phyloP scores from a whole-genome alignment of 2,888 invertebrate genomes.

The Phengaris arion region DNA sequence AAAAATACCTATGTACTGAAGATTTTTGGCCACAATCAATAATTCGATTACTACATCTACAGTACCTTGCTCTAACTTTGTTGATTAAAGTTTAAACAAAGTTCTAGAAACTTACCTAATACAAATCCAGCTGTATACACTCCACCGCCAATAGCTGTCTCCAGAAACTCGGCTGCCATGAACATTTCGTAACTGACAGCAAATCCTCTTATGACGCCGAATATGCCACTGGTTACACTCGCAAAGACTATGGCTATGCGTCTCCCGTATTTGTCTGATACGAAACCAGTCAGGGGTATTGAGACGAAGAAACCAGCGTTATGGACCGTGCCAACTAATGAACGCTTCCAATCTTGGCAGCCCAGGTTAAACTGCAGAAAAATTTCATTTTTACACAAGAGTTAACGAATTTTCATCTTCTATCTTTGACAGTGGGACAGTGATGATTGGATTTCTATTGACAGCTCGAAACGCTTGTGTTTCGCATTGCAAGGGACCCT shows the following conservation, averaged over 20 bases:
- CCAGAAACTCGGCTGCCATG: conserved; percentile 79
- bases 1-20: too few species aligned
- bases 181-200: conserved; percentile 80
- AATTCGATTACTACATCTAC: too few species aligned
- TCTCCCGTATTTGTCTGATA: conserved; percentile 85
- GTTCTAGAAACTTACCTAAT: conserved; percentile 69
- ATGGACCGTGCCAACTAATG: conserved; percentile 87
- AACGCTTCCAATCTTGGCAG: conserved; percentile 86
- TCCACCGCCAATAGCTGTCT: conserved; percentile 78
- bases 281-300: conserved; percentile 83
- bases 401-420: too few species aligned
- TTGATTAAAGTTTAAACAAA: background rate
- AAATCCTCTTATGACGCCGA: conserved; percentile 79
- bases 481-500: too few species aligned
- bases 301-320: conserved; percentile 87
- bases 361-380: conserved; percentile 81
- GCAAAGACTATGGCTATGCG: conserved; percentile 79
- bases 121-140: conserved; percentile 81
- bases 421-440: too few species aligned
- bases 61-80: too few species aligned
- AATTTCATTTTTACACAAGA: too few species aligned
- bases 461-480: too few species aligned
- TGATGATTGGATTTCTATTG: too few species aligned
- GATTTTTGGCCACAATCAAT: too few species aligned
- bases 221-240: conserved; percentile 74